These are phyloP conservation scores for Chromoteleia sp. DNA, from an alignment of 2,888 invertebrate species.

Conservation along the genomic window DNA sequence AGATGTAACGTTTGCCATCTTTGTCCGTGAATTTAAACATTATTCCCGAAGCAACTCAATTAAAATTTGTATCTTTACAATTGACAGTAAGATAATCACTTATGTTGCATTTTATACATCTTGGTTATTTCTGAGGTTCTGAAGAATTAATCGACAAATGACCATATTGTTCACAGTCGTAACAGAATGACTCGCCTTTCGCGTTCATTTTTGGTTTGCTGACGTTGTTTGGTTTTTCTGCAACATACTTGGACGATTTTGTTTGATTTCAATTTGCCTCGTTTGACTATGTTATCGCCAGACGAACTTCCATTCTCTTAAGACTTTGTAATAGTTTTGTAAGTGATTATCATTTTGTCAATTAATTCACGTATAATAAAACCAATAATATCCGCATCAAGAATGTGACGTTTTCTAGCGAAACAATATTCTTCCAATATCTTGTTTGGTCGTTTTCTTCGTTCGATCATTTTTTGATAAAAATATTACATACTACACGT, in stretches of 20 bases:
- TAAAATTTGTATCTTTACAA: not conserved
- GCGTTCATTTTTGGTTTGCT: constrained; percentile 17
- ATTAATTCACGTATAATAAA: constrained; percentile 39
- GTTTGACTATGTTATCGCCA: not conserved
- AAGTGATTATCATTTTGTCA: constrained; percentile 37
- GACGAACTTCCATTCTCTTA: constrained; percentile 9
- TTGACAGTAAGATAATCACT: constrained; percentile 12
- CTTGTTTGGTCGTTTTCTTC: constrained; percentile 16
- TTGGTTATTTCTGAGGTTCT: constrained; percentile 20
- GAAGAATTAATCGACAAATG: constrained; percentile 32
- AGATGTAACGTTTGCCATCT: not conserved
- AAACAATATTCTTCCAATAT: constrained; percentile 46
- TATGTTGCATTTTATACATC: constrained; percentile 37
- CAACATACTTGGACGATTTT: not conserved
- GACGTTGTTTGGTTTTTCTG: not conserved
- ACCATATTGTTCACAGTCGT: constrained; percentile 35
- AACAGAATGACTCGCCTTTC: constrained; percentile 33
- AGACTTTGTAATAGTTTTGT: constrained; percentile 14
- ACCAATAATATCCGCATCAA: constrained; percentile 18
- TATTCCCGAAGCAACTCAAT: not conserved
- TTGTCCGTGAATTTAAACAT: not conserved
- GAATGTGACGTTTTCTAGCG: constrained; percentile 7
- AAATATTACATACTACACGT: constrained; percentile 12
- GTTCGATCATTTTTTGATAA: constrained; percentile 31
- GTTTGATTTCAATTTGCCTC: not conserved